Base-by-base conservation (phyloP, 1,140 invertebrate genomes). In the Drosophila biarmipes region DNA sequence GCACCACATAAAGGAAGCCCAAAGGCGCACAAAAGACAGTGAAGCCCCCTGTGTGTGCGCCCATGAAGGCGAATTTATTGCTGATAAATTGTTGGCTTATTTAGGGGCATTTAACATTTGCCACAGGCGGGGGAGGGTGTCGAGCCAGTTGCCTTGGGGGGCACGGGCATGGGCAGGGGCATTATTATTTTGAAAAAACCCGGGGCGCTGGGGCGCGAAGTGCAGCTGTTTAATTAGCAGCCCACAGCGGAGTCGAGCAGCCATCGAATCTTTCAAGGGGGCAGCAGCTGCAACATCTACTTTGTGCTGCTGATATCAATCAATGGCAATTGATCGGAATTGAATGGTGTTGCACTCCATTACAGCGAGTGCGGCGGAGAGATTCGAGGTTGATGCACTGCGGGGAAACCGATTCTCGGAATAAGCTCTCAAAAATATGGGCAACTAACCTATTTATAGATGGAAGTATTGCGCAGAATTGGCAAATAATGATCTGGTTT, bases 301-400 rank as follows among this genome's bases (percentile, higher is more conserved):
- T 73, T 42, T 29, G 63, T 68, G 64, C 61, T 75, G 78, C 62
- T 64, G 43, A 68, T 78, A 64, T 68, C 66, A 86, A 87, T 86
- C 82, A 89, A 81, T 76, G 58, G 42, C 78, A 86, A 87, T 86
- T 86, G 69, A 78, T 78, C 69, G 49, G 19, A 86, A 86, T 86
- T 76, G 78, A 81, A 82, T 86, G 73, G 78, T 87, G 52, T 76
- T 76, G 67, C 67, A 61, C 53, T 73, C 61, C 55, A 52, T 40
- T 56, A 48, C 49, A 24, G 15, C 51, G 45, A 67, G 35, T 42
- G 37, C 46, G 55, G 37, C 51, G 43, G 38, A 61, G 21, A 79
- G 62, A 84, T 79, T 79, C 57, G 42, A 59, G 55, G 58, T 49
- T 31, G 17, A 27, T 37, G 42, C 66, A 29, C 46, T 58, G 54